Percentiles rank a stretch among this genome's conserved stretches.
These are phyloP conservation scores for Macrobrachium nipponense DNA, from an alignment of 1,140 invertebrate genomes.

Conservation along the genomic window DNA sequence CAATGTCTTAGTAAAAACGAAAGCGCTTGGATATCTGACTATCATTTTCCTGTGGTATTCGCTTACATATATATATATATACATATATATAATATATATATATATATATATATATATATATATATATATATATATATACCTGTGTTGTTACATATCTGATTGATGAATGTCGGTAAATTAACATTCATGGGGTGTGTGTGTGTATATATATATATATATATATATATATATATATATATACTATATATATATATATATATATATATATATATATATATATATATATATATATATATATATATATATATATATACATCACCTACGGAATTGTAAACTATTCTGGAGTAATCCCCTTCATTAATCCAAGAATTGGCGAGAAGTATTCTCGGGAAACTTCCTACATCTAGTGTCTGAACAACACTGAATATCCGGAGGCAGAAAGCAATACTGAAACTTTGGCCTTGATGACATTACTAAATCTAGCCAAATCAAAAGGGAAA, in stretches of 20 bases:
- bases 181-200: neutral
- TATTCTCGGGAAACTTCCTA: too few relatives aligned
- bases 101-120: neutral
- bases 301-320: neutral
- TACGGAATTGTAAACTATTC: too few relatives aligned
- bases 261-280: neutral
- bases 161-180: neutral
- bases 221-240: slow-evolving; percentile 35
- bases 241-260: too few relatives aligned
- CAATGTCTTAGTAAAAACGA: too few relatives aligned
- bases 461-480: too few relatives aligned
- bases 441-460: too few relatives aligned
- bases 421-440: too few relatives aligned
- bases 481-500: too few relatives aligned
- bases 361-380: too few relatives aligned
- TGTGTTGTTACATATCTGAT: neutral
- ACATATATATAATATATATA: neutral
- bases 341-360: too few relatives aligned
- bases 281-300: neutral
- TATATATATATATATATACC: neutral
- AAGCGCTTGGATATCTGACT: neutral
- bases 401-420: too few relatives aligned
- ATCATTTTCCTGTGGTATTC: too few relatives aligned
- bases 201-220: neutral
- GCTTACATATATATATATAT: slow-evolving; percentile 1